Evolutionary conservation across 2,113 vertebrate genomes (phyloP).

Genomic region (Pseudonaja textilis): DNA sequence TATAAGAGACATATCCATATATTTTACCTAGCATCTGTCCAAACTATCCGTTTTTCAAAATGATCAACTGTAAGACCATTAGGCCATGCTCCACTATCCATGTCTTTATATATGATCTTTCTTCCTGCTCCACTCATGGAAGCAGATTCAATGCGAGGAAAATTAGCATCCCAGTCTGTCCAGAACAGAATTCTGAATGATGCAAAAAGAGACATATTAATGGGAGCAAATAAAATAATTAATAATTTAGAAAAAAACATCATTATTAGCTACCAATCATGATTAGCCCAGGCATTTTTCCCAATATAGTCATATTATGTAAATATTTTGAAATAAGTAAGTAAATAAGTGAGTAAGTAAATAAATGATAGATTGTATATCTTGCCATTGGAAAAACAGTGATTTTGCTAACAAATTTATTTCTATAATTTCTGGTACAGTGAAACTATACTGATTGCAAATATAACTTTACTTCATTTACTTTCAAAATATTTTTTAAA

Average conservation of each 20-base stretch:
- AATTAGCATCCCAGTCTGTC: slow-evolving; percentile 98
- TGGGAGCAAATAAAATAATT: not conserved
- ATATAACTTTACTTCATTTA: not conserved
- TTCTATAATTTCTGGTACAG: not conserved
- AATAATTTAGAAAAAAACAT: not conserved
- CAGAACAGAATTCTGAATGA: slow-evolving; percentile 91
- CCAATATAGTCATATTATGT: not conserved
- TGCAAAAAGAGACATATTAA: slow-evolving; percentile 21
- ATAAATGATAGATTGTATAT: not conserved
- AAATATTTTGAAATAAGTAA: not conserved
- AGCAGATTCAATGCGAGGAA: slow-evolving; percentile 94
- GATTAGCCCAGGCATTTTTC: not conserved
- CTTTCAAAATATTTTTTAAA: not conserved
- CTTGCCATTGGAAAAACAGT: not conserved
- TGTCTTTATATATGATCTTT: slow-evolving; percentile 95
- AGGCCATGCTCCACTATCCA: slow-evolving; percentile 97
- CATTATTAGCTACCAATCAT: not conserved
- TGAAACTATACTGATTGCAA: not conserved
- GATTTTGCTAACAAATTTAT: not conserved
- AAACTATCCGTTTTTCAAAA: slow-evolving; percentile 95
- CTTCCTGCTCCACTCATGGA: slow-evolving; percentile 94
- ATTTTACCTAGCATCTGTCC: slow-evolving; percentile 95
- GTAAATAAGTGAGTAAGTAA: not conserved
- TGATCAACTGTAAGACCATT: slow-evolving; percentile 97
- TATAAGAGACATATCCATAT: not conserved